A percentile compares a stretch with the other conserved stretches of the same genome.
Evolutionary conservation across 2,797 vertebrate genomes (phyloP).

Genomic region (Fringilla coelebs): DNA sequence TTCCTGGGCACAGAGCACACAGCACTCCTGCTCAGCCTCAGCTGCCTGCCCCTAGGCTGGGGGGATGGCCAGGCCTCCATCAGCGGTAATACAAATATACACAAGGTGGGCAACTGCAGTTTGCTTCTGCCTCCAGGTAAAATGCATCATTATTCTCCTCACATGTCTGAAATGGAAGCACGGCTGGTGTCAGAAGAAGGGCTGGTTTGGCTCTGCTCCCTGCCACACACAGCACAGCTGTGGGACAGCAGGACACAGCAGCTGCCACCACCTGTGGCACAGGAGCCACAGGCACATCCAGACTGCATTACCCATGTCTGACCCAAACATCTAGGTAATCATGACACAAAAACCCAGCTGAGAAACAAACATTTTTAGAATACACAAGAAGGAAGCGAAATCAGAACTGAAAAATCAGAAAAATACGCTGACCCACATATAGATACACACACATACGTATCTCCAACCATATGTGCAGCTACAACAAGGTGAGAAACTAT

Average conservation of each 20-base stretch:
- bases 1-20: neutral
- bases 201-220: neutral
- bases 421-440: neutral
- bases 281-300: neutral
- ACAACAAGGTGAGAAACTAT: neutral
- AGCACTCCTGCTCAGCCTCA: neutral
- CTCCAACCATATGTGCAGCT: neutral
- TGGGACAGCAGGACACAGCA: neutral
- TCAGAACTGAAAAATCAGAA: neutral
- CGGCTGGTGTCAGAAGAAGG: fast-evolving
- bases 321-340: neutral
- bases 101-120: neutral
- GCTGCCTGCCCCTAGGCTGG: neutral
- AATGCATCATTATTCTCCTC: neutral
- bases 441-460: fast-evolving
- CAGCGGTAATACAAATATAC: neutral
- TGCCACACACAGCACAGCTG: neutral
- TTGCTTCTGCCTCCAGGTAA: neutral
- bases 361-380: neutral
- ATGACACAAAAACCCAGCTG: neutral
- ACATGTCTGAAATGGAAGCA: neutral
- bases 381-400: neutral
- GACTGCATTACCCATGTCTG: neutral
- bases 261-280: neutral
- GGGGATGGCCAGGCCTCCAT: neutral